These are phyloP conservation scores for Danaus plexippus DNA, from an alignment of 1,140 invertebrate genomes.

Conservation along the genomic window DNA sequence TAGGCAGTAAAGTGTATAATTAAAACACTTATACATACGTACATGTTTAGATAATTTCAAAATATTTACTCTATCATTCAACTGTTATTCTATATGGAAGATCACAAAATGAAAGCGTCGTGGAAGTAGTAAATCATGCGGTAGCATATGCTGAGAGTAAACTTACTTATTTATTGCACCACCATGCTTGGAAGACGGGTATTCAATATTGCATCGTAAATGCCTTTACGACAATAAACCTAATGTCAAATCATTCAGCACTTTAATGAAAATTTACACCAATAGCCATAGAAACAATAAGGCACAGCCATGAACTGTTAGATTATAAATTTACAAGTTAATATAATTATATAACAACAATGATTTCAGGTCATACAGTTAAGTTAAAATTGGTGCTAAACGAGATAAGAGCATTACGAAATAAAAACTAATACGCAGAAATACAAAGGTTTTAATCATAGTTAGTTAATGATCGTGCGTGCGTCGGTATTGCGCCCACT, in stretches of 20 bases:
- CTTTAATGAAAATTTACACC: conserved; percentile 15
- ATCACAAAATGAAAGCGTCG: too few species aligned
- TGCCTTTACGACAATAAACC: conserved; percentile 39
- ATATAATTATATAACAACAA: not conserved
- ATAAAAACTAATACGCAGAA: conserved; percentile 51
- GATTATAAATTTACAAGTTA: too few species aligned
- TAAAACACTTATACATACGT: too few species aligned
- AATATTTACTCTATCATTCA: too few species aligned
- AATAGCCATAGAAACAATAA: too few species aligned
- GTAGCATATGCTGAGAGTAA: conserved; percentile 32
- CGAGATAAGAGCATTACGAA: conserved; percentile 30
- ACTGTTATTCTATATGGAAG: too few species aligned
- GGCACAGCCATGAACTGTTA: too few species aligned
- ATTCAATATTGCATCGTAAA: conserved; percentile 47
- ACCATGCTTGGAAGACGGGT: conserved; percentile 34
- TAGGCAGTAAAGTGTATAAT: too few species aligned
- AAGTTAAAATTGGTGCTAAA: conserved; percentile 19
- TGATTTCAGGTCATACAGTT: conserved; percentile 15
- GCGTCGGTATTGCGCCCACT: conserved; percentile 54
- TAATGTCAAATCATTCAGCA: conserved; percentile 35
- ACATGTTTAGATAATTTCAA: too few species aligned
- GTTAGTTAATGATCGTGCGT: conserved; percentile 45
- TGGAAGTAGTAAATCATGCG: conserved; percentile 38
- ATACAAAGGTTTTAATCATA: conserved; percentile 43
- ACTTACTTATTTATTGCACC: conserved; percentile 51